A percentile compares a stretch with the other conserved stretches of the same genome.
Evolutionary conservation across 2,888 invertebrate genomes (phyloP).

Genomic region (Drosophila pegasa): DNA sequence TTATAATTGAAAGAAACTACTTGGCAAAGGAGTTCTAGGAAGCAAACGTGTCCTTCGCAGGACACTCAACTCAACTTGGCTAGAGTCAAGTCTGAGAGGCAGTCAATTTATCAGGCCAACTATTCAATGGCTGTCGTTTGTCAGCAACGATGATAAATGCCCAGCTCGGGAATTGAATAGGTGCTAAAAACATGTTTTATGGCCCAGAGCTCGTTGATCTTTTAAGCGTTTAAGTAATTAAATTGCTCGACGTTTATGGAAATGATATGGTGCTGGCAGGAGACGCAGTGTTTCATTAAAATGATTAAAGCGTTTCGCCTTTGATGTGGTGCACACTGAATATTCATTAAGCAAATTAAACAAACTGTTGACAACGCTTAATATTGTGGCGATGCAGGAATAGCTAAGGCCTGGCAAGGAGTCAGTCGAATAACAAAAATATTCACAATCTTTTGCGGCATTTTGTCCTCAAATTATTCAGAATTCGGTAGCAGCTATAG

Average conservation of each 20-base stretch:
- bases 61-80: neutral
- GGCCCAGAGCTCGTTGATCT: neutral
- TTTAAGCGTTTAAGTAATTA: slow-evolving; percentile 52
- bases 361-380: slow-evolving; percentile 10
- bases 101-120: slow-evolving; percentile 1
- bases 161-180: slow-evolving; percentile 24
- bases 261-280: slow-evolving; percentile 2
- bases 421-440: neutral
- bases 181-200: slow-evolving; percentile 17
- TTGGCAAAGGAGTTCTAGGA: neutral
- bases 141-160: slow-evolving; percentile 53
- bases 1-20: neutral
- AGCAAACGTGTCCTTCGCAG: neutral
- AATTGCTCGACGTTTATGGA: slow-evolving; percentile 17
- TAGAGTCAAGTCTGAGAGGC: neutral
- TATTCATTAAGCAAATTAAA: slow-evolving; percentile 57
- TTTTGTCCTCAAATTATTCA: slow-evolving; percentile 36
- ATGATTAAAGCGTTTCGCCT: slow-evolving; percentile 20
- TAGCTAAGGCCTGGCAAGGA: slow-evolving; percentile 2
- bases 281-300: slow-evolving; percentile 1
- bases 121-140: slow-evolving; percentile 33
- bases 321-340: slow-evolving; percentile 43
- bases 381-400: neutral
- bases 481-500: neutral
- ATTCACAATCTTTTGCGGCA: slow-evolving; percentile 20